Conservation (phyloP, 2,113 vertebrate genomes). For the Prunella himalayana region DNA sequence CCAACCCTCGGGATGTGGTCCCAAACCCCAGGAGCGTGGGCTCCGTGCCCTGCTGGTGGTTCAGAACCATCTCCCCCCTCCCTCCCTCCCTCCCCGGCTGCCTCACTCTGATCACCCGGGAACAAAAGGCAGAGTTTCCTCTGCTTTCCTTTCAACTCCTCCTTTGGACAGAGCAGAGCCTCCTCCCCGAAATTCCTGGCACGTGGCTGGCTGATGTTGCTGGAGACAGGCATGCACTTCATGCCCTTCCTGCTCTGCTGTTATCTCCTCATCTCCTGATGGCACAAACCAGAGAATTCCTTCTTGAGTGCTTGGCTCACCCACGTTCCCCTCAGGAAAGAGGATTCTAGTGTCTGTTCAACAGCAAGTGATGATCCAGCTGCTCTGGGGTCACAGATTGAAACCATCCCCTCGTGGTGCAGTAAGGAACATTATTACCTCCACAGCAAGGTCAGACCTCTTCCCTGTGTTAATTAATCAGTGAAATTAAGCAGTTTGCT, state of each 20-base stretch:
- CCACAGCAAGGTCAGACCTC: neutral
- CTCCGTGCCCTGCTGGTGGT: rapidly evolving
- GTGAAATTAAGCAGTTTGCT: neutral
- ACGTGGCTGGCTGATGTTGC: neutral
- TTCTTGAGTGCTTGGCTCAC: neutral
- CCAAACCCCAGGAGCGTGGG: neutral
- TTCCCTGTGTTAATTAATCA: constrained; percentile 13
- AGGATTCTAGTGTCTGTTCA: neutral
- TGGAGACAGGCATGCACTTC: neutral
- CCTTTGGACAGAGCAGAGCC: neutral
- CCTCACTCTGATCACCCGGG: neutral
- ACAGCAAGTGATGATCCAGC: neutral
- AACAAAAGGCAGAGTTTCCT: neutral
- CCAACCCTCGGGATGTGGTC: neutral
- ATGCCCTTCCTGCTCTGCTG: neutral
- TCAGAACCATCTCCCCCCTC: neutral
- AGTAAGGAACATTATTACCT: neutral
- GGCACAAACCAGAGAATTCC: neutral
- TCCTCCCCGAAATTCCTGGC: neutral
- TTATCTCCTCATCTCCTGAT: constrained; percentile 1
- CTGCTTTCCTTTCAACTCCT: neutral
- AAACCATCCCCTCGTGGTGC: neutral
- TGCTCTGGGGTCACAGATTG: neutral
- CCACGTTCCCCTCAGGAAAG: neutral
- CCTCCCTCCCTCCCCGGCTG: neutral